Evolutionary conservation across 2,113 vertebrate species (phyloP).

Genomic region (Perccottus glenii): DNA sequence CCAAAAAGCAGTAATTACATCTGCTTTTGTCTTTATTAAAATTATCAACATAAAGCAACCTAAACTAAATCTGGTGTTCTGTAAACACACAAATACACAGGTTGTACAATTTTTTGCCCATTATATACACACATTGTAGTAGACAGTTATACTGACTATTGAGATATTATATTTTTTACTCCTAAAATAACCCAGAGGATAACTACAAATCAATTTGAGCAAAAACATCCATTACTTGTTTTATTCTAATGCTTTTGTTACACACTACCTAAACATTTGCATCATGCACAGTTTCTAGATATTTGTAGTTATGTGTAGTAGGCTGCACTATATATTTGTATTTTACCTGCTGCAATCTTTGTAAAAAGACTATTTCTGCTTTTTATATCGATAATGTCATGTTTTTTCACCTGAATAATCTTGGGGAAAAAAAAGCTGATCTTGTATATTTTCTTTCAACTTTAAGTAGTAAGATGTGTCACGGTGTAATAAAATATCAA

Average conservation of each 20-base stretch:
- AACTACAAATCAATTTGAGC: no score
- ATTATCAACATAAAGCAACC: slow-evolving; percentile 14
- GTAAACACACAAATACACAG: slow-evolving; percentile 3
- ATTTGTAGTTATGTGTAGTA: slow-evolving; percentile 45
- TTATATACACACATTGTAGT: not conserved
- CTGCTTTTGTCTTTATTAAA: slow-evolving; percentile 64
- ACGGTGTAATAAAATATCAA: not conserved
- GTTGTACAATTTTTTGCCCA: not conserved
- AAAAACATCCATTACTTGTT: not conserved
- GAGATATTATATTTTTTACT: no score
- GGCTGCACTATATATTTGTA: slow-evolving; percentile 39
- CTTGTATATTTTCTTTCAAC: slow-evolving; percentile 57
- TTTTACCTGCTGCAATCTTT: slow-evolving; percentile 69
- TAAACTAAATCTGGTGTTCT: slow-evolving; percentile 25
- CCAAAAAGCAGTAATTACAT: slow-evolving; percentile 69
- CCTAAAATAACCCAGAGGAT: no score
- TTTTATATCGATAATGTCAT: slow-evolving; percentile 65
- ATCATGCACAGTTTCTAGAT: slow-evolving; percentile 44
- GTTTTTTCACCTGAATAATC: slow-evolving; percentile 45
- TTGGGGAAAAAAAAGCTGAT: slow-evolving; percentile 23
- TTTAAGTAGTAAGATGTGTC: slow-evolving; percentile 23
- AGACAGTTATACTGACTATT: not conserved
- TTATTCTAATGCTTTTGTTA: not conserved
- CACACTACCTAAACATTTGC: not conserved
- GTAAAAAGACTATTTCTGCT: slow-evolving; percentile 58